Evolutionary conservation across 2,888 invertebrate genomes (phyloP).

Genomic region (Pseudococcus viburni): DNA sequence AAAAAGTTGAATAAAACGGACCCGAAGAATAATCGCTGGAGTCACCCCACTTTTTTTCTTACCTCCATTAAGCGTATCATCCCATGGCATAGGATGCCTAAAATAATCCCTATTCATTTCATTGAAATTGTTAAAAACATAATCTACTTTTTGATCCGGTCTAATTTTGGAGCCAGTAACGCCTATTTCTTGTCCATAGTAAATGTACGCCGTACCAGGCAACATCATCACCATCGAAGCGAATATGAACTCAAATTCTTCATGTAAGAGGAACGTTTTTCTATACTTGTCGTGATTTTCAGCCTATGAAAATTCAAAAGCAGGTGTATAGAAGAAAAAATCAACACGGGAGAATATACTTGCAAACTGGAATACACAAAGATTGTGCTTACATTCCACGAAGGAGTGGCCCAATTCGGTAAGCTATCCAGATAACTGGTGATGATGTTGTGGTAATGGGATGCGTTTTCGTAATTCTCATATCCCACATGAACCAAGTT

Average conservation of each 20-base stretch:
- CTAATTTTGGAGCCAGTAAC: conserved; percentile 68
- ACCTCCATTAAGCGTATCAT: conserved; percentile 54
- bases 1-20: too few species aligned
- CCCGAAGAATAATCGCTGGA: too few species aligned
- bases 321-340: background rate
- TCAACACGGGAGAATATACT: too few species aligned
- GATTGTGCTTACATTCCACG: too few species aligned
- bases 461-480: too few species aligned
- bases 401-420: too few species aligned
- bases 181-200: conserved; percentile 75
- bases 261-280: conserved; percentile 70
- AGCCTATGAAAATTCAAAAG: conserved; percentile 66
- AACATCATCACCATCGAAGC: conserved; percentile 72
- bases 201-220: conserved; percentile 73
- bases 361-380: too few species aligned
- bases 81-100: conserved; percentile 63
- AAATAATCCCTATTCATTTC: conserved; percentile 74
- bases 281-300: conserved; percentile 70
- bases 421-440: too few species aligned
- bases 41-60: too few species aligned
- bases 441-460: too few species aligned
- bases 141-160: conserved; percentile 34
- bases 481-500: too few species aligned
- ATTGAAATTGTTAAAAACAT: background rate
- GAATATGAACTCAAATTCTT: conserved; percentile 71